A percentile compares a stretch with the other conserved stretches of the same genome.
These are phyloP conservation scores for Euplagia quadripunctaria DNA, from an alignment of 2,888 invertebrate genomes.

Conservation along the genomic window DNA sequence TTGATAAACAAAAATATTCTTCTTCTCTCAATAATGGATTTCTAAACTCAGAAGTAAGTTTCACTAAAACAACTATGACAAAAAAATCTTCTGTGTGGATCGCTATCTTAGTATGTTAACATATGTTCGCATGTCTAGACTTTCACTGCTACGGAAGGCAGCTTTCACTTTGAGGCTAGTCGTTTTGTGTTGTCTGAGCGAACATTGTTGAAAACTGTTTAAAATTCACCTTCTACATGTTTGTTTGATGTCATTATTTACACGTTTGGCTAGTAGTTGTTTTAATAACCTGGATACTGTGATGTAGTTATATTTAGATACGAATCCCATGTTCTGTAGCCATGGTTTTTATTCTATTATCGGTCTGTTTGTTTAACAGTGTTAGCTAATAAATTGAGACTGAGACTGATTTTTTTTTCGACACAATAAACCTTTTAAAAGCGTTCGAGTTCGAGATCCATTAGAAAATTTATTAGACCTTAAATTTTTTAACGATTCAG, in stretches of 20 bases:
- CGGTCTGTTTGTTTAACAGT: not conserved
- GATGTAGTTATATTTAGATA: not conserved
- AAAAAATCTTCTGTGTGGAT: too few relatives aligned
- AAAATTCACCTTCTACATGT: not conserved
- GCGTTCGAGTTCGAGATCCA: not conserved
- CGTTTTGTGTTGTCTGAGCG: not conserved
- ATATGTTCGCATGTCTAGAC: constrained; percentile 30
- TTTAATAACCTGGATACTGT: not conserved
- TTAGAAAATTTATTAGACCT: too few relatives aligned
- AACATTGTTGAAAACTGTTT: not conserved
- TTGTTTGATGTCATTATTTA: not conserved
- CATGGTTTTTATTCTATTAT: too few relatives aligned
- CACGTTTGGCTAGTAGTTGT: not conserved
- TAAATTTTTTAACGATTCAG: too few relatives aligned
- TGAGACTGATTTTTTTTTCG: not conserved
- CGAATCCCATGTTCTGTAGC: not conserved
- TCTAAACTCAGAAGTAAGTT: too few relatives aligned
- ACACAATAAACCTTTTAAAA: not conserved
- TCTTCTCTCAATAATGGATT: too few relatives aligned
- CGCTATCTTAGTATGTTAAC: too few relatives aligned
- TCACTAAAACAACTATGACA: too few relatives aligned
- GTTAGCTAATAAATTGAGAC: not conserved
- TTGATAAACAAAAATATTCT: too few relatives aligned
- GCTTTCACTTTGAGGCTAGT: constrained; percentile 38
- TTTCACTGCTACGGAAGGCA: constrained; percentile 34